Percentiles rank a stretch among this genome's conserved stretches.
Evolutionary conservation across 2,113 vertebrate genomes (phyloP).

Genomic region (Pedionomus torquatus): DNA sequence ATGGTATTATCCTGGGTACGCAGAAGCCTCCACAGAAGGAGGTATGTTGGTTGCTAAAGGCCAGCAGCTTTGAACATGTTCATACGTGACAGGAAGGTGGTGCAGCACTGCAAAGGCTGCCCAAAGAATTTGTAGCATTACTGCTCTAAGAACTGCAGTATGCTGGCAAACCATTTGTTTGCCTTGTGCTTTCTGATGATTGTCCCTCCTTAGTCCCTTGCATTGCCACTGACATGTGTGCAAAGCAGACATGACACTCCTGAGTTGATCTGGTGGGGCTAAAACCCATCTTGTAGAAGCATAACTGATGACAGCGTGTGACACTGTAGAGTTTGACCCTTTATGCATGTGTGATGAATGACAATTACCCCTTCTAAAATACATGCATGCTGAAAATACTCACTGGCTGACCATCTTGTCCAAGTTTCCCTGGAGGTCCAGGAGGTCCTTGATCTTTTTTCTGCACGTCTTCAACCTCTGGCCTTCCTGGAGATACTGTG

Average conservation of each 20-base stretch:
- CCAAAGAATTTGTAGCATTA: background rate
- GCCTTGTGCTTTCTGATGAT: background rate
- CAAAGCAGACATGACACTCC: background rate
- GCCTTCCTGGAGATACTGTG: conserved; percentile 63
- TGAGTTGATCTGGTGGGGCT: background rate
- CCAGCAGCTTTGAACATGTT: background rate
- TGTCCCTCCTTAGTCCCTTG: too few species aligned
- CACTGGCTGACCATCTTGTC: conserved; percentile 75
- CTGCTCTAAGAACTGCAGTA: rapidly evolving
- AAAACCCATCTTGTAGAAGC: background rate
- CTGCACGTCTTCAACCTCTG: conserved; percentile 65
- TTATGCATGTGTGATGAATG: background rate
- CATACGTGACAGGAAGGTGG: too few species aligned
- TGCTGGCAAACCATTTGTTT: background rate
- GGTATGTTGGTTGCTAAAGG: background rate
- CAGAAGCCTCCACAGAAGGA: background rate
- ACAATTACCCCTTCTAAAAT: background rate
- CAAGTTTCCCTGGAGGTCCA: conserved; percentile 48
- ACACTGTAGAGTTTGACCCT: background rate
- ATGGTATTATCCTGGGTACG: background rate
- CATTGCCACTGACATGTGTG: background rate
- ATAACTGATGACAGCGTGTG: background rate
- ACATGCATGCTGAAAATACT: conserved; percentile 28
- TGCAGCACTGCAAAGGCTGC: background rate
- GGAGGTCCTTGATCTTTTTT: conserved; percentile 66